Evolutionary conservation across 2,888 invertebrate genomes (phyloP), one percentile per base, ranked within the genome.

Genomic region (Tenthredo distinguenda): DNA sequence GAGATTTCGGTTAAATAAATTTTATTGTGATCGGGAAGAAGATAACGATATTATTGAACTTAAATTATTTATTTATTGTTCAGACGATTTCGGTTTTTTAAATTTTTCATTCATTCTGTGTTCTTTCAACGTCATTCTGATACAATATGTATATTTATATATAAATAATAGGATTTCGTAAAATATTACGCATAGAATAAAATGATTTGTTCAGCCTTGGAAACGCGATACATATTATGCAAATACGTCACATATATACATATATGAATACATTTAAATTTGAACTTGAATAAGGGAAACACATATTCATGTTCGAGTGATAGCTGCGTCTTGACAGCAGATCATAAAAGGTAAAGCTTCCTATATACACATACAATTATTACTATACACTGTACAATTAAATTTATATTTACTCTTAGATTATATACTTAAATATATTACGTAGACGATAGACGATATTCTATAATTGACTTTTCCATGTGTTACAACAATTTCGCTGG

Each of bases 401-500:
- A 37, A 72, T 10, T n/a, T 34, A 31, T 72, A 18, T n/a, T 37
- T n/a, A 40, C 18, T 72, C 9, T 1, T 71, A 71, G 9, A 72
- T 71, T 7, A 71, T 37, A 18, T n/a, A 40, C 18, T n/a, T 7
- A 71, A 10, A 10, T 43, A 37, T 31, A 71, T 26, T 71, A 71
- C 6, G 34, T 71, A 1, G 37, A n/a, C n/a, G 40, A 62, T 71
- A 1, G 37, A n/a, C n/a, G 40, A 62, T 12, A 26, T 34, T n/a
- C n/a, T n/a, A 37, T 12, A 26, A 50, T 10, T 47, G 15, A 15
- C 5, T 15, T 43, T 50, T 9, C 15, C 12, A 55, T 31, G 10
- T 62, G 18, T 68, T 62, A 83, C 21, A 83, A 31, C 43, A 83
- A 47, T 68, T 83, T 83, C 12, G 43, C 68, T 0, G 83, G 65